Base-by-base conservation (phyloP, 2,797 vertebrate genomes). In the Semaprochilodus insignis region DNA sequence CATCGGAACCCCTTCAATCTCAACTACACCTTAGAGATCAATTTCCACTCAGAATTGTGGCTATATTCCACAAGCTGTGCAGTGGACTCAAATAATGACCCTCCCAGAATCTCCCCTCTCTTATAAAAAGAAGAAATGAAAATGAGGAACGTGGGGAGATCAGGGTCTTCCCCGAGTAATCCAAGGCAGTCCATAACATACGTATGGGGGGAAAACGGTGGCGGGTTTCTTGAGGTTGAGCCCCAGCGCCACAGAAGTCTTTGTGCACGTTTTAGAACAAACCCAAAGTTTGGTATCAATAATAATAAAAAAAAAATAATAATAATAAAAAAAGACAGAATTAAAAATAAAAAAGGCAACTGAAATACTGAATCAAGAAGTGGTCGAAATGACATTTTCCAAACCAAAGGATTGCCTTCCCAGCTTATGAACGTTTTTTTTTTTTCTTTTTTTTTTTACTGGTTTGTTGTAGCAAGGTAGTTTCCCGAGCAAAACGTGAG, bases 281-380 rank as follows among this genome's bases (percentile, higher is more conserved):
- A 73, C 52, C 77, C 77, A 52, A 78, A 73, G 82, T 73, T 57
- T 83, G 73, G 77, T 57, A 77, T 77, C 36, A 70, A 44, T 77
- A 72, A 74, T 59, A 54, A 59, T 48, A n/a, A 74, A 70, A 80
- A 83, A 80, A 77, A 66, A 85, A 79, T 74, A 76, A 81, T 23
- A 23, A 60, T 62, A 78, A 86, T 25, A 36, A 59, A 55, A 90
- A 92, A 83, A 81, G 62, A 52, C 57, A 59, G 21, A 19, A 62
- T 13, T 21, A 57, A 57, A 67, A 78, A 86, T 25, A 36, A 59
- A 51, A 90, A 92, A 89, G 88, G 87, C 83, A 90, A 44, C 60
- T 44, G 62, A 94, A 90, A 94, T 93, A 95, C 93, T 94, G 93
- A 94, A 92, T 83, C 88, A 85, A 90, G 87, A 85, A 90, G 85